A percentile compares a stretch with the other conserved stretches of the same genome.
Evolutionary conservation across 2,797 vertebrate genomes (phyloP).

Genomic region (Diplodus puntazzo): DNA sequence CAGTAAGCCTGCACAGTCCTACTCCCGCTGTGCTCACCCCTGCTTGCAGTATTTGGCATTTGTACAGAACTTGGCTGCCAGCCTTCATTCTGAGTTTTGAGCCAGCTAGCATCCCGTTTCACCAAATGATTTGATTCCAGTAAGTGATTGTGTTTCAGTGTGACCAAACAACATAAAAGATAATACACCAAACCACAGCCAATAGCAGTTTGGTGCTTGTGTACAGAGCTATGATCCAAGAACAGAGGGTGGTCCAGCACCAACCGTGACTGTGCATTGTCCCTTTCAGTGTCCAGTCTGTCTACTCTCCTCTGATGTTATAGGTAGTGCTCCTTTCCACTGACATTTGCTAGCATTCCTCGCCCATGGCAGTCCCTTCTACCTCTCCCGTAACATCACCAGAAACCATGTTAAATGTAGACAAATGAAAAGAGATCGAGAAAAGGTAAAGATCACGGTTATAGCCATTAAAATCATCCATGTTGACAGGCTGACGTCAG

Average conservation of each 20-base stretch:
- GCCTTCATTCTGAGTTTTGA: conserved; percentile 4
- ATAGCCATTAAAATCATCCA: conserved; percentile 5
- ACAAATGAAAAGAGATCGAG: not conserved
- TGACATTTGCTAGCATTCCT: not conserved
- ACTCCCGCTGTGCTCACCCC: not conserved
- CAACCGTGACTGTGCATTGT: not conserved
- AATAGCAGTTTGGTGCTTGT: conserved; percentile 25
- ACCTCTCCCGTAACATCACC: not conserved
- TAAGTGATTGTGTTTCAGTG: not conserved
- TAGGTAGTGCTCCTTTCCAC: too few relatives aligned
- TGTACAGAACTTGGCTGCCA: conserved; percentile 1
- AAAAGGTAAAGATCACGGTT: not conserved
- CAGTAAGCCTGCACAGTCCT: not conserved
- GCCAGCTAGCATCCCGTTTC: conserved; percentile 16
- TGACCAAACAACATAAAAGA: conserved; percentile 7
- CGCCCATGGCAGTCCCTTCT: not conserved
- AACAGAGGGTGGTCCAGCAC: conserved; percentile 22
- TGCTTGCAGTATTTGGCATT: conserved; percentile 8
- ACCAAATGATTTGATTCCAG: conserved; percentile 8
- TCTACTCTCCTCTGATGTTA: not conserved
- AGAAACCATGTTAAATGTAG: not conserved
- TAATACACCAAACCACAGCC: conserved; percentile 15
- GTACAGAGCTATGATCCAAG: not conserved
- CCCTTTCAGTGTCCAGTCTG: not conserved
- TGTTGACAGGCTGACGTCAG: not conserved